phyloP scores from a whole-genome alignment of 1,140 invertebrate genomes.

The Drosophila auraria region DNA sequence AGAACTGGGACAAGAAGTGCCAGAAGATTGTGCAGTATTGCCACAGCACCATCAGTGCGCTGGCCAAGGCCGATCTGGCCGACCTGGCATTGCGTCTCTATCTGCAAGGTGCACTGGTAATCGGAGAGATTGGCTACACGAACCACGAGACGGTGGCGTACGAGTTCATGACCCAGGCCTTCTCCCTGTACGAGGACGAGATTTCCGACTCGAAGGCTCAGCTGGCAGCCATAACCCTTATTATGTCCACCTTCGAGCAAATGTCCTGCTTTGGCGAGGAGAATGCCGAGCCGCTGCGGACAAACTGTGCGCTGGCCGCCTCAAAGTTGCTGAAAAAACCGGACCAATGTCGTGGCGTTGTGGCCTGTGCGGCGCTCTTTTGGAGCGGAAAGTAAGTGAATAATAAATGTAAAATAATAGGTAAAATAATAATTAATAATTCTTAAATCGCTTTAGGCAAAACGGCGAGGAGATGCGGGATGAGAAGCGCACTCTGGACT shows the following conservation, averaged over 20 bases:
- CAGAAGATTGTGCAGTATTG: constrained; percentile 99
- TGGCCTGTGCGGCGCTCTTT: constrained; percentile 96
- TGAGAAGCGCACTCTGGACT: constrained; percentile 96
- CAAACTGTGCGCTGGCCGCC: constrained; percentile 96
- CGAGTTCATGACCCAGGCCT: constrained; percentile 99
- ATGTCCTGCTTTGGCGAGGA: constrained; percentile 97
- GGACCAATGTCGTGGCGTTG: constrained; percentile 97
- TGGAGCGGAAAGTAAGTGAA: constrained; percentile 93
- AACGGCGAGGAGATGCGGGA: constrained; percentile 90
- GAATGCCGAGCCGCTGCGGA: constrained; percentile 98
- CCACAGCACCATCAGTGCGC: constrained; percentile 95
- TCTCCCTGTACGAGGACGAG: constrained; percentile 99
- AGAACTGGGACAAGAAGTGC: constrained; percentile 99
- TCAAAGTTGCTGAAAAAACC: constrained; percentile 98
- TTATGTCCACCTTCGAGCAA: constrained; percentile 98
- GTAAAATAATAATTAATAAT: neutral
- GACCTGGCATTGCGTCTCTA: constrained; percentile 97
- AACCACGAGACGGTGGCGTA: constrained; percentile 98
- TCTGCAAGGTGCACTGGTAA: constrained; percentile 96
- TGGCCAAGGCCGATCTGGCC: constrained; percentile 97
- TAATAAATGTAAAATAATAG: too few species aligned
- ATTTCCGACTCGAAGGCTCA: constrained; percentile 99
- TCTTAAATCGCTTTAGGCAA: constrained; percentile 85
- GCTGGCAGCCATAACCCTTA: constrained; percentile 96
- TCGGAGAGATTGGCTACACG: constrained; percentile 96